A percentile compares a stretch with the other conserved stretches of the same genome.
Evolutionary conservation across 2,888 invertebrate species (phyloP).

Genomic region (Leptogaster cylindrica): DNA sequence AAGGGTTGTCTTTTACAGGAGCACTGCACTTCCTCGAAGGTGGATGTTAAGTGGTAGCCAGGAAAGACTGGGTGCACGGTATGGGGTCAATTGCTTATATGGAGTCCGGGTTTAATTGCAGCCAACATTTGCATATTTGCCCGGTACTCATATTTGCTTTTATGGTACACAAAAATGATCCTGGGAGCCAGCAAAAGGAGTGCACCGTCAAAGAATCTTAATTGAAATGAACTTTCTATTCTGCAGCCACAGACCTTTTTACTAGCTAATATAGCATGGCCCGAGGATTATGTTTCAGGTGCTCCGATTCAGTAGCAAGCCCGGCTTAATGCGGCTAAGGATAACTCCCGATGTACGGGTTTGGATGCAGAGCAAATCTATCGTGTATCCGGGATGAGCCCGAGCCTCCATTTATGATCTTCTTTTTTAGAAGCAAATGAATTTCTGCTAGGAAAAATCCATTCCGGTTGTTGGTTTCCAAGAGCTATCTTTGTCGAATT

Average conservation of each 20-base stretch:
- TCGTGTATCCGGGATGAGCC: background rate
- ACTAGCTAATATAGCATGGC: conserved; percentile 19
- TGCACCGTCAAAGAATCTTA: conserved; percentile 33
- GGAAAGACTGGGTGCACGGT: conserved; percentile 1
- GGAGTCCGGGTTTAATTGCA: conserved; percentile 21
- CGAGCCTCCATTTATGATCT: background rate
- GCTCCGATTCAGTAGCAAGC: conserved; percentile 3
- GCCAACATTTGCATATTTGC: conserved; percentile 11
- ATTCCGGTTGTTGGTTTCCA: conserved; percentile 22
- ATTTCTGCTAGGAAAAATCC: conserved; percentile 19
- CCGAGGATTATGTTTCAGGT: conserved; percentile 19
- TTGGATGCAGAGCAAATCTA: background rate
- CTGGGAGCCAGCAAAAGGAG: conserved; percentile 7
- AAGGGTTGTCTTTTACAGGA: background rate
- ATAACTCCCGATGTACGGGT: background rate
- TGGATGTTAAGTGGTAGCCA: background rate
- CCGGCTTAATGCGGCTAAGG: conserved; percentile 19
- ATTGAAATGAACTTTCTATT: conserved; percentile 38
- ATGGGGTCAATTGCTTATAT: conserved; percentile 32
- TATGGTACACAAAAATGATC: background rate
- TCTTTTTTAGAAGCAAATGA: conserved; percentile 25
- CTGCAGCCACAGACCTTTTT: conserved; percentile 31
- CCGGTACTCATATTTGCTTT: conserved; percentile 14
- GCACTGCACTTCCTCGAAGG: background rate
- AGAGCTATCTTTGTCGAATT: conserved; percentile 24